Evolutionary conservation across 2,113 vertebrate species (phyloP), one percentile per base, ranked within the genome.

Genomic region (Hypocryptadius cinnamomeus): DNA sequence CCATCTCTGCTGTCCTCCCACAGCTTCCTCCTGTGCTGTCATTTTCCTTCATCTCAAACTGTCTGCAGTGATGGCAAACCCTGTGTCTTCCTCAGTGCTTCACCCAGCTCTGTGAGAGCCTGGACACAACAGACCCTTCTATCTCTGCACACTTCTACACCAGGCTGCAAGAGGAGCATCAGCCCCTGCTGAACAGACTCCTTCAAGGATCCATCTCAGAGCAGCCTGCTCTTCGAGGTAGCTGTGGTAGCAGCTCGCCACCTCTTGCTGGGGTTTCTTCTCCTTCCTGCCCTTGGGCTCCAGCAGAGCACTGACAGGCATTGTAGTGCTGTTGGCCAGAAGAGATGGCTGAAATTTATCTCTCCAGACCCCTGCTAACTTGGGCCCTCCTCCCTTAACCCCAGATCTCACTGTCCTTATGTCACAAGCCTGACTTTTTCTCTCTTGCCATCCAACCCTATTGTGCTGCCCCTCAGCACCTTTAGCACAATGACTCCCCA

Each of bases 81-180:
- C 23, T 94, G 13, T 95, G 31, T 92, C 50, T 82, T 25, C 76
- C 54, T 47, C 56, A 98, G 98, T 98, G 97, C 84, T 98, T 98
- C 79, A 95, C 31, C 33, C 64, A 90, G 63, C 95, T 98, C 54
- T 98, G 98, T 83, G 96, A 97, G 93, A 81, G 76, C 44, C 87
- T 98, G 96, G 97, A 98, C 31, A 47, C 6, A 0, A 96, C 28
- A 35, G 94, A 94, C 66, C 23, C 31, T 18, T 88, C 95, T 10
- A 1, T 97, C 71, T 97, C 97, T 85, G 93, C 71, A 31, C 73
- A 81, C 23, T 97, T 98, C 92, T 98, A 98, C 59, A 80, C 54
- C 74, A 95, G 93, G 64, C 94, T 98, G 73, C 81, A 64, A 95
- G 94, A 95, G 8, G 83, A 97, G 8, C 94, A 94, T 81, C 92